These are phyloP conservation scores for Oenanthe melanoleuca DNA, from an alignment of 2,113 vertebrate genomes.

Conservation along the genomic window DNA sequence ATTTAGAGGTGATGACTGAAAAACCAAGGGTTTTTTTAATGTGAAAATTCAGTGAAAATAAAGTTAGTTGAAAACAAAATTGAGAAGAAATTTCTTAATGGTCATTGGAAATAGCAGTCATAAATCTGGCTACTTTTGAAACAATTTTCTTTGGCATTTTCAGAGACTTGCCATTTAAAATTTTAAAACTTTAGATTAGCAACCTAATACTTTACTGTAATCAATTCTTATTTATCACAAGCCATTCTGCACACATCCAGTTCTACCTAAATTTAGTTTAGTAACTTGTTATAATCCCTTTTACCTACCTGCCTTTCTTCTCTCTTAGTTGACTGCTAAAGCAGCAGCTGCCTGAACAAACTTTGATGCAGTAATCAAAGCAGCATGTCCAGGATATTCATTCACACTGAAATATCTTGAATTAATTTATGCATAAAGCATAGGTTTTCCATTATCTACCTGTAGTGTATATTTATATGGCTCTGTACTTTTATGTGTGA, in stretches of 20 bases:
- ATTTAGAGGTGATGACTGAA: neutral
- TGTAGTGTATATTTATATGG: neutral
- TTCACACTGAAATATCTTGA: neutral
- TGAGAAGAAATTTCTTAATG: neutral
- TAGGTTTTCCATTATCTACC: neutral
- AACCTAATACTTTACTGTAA: neutral
- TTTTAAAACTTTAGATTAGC: neutral
- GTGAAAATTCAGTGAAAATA: neutral
- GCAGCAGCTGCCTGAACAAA: neutral
- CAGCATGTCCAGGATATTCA: neutral
- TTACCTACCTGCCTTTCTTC: neutral
- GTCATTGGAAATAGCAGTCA: neutral
- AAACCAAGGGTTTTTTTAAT: neutral
- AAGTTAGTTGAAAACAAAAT: neutral
- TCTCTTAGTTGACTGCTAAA: neutral
- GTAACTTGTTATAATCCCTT: neutral
- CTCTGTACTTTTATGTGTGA: neutral
- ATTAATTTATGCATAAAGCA: neutral
- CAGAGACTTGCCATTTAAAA: neutral
- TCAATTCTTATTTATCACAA: neutral
- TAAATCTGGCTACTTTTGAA: neutral
- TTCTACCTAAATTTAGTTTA: neutral
- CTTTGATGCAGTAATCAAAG: neutral
- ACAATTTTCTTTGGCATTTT: neutral
- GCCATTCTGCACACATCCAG: neutral